Evolutionary conservation across 2,888 invertebrate species (phyloP).

Genomic region (Eremobia ochroleuca): DNA sequence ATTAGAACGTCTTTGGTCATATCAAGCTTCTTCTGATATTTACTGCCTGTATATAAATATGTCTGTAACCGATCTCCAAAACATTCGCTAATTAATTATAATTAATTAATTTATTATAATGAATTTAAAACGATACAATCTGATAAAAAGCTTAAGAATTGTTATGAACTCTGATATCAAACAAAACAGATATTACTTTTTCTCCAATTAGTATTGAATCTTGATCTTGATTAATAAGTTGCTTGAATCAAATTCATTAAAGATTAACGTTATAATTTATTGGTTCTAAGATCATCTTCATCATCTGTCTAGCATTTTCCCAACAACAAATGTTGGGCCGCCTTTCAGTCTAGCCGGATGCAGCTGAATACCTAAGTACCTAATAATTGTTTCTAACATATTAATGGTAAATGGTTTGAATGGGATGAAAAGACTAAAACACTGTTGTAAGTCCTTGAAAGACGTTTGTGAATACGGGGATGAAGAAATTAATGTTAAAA

Average conservation of each 20-base stretch:
- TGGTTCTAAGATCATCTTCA: background rate
- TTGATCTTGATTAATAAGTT: constrained; percentile 23
- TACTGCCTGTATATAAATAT: background rate
- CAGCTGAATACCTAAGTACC: too few relatives aligned
- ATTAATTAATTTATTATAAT: constrained; percentile 55
- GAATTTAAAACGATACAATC: constrained; percentile 31
- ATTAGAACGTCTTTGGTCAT: background rate
- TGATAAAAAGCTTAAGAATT: constrained; percentile 41
- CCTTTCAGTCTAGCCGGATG: too few relatives aligned
- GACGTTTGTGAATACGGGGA: background rate
- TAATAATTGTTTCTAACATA: background rate
- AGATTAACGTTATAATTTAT: constrained; percentile 8
- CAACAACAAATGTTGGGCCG: too few relatives aligned
- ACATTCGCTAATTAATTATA: constrained; percentile 50
- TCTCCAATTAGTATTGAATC: constrained; percentile 44
- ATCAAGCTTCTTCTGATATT: background rate
- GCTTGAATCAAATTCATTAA: constrained; percentile 10
- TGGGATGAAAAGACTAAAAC: background rate
- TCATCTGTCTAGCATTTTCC: too few relatives aligned
- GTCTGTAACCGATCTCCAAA: constrained; percentile 16
- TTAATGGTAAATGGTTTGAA: background rate
- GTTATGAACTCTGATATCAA: constrained; percentile 18
- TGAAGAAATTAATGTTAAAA: background rate
- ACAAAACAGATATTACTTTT: constrained; percentile 14
- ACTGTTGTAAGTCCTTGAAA: background rate